A percentile compares a stretch with the other conserved stretches of the same genome.
Evolutionary conservation across 2,888 invertebrate genomes (phyloP).

Genomic region (Phytoseiulus persimilis): DNA sequence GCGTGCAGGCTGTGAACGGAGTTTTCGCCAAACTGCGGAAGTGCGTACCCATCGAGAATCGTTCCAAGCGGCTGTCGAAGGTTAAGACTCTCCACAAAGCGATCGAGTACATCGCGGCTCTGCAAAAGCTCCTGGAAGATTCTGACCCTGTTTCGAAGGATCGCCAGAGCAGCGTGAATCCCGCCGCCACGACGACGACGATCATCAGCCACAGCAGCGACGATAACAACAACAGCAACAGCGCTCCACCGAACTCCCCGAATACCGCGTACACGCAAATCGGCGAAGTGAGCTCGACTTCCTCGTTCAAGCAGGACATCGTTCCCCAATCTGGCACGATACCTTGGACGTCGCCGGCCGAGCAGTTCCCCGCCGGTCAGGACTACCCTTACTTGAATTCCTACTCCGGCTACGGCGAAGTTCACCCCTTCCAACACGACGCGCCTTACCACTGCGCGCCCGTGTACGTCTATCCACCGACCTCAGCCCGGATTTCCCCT

Average conservation of each 20-base stretch:
- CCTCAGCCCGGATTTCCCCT: background rate
- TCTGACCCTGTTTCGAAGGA: conserved; percentile 42
- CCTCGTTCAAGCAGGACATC: conserved; percentile 6
- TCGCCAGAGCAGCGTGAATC: conserved; percentile 38
- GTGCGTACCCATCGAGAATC: conserved; percentile 57
- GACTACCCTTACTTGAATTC: background rate
- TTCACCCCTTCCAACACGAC: background rate
- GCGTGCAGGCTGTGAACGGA: conserved; percentile 60
- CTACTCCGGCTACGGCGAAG: background rate
- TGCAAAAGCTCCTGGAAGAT: conserved; percentile 52
- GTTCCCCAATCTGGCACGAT: background rate
- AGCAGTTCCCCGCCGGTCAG: background rate
- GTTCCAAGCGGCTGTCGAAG: conserved; percentile 58
- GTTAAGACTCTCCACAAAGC: conserved; percentile 60
- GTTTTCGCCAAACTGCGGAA: conserved; percentile 58
- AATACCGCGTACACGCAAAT: conserved; percentile 8
- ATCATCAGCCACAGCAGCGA: background rate
- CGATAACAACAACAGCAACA: conserved; percentile 11
- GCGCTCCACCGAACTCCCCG: background rate
- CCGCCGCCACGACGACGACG: background rate
- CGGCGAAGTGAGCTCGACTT: conserved; percentile 25
- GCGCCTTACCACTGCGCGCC: background rate
- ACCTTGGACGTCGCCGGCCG: background rate
- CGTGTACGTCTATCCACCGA: background rate
- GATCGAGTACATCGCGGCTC: conserved; percentile 58